Evolutionary conservation across 2,888 invertebrate genomes (phyloP).

Genomic region (Napeogenes inachia): DNA sequence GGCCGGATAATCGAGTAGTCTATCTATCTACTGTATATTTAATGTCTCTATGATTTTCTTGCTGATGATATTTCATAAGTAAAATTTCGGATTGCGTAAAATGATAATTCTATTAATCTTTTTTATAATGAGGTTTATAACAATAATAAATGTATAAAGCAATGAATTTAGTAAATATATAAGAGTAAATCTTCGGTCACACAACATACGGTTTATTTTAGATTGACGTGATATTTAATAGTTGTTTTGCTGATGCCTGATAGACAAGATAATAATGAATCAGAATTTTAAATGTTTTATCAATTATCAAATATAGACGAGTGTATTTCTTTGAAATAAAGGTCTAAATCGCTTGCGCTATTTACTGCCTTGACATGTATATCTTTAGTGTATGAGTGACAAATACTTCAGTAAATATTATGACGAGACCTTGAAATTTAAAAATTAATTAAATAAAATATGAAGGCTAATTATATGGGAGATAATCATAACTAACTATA

Average conservation of each 20-base stretch:
- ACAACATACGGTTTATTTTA: neutral
- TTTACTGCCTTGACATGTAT: conserved; percentile 54
- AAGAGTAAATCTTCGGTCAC: neutral
- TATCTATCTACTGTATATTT: too few relatives aligned
- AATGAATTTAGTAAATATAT: neutral
- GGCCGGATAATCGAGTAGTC: too few relatives aligned
- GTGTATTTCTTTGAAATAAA: conserved; percentile 21
- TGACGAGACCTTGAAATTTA: conserved; percentile 46
- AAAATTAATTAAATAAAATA: conserved; percentile 36
- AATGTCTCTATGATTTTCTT: too few relatives aligned
- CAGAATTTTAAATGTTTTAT: conserved; percentile 10
- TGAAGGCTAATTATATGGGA: neutral
- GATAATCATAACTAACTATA: too few relatives aligned
- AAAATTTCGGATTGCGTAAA: neutral
- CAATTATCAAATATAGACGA: neutral
- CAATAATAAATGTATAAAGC: neutral
- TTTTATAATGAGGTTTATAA: neutral
- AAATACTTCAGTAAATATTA: conserved; percentile 48
- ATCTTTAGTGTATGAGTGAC: conserved; percentile 40
- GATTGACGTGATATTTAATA: neutral
- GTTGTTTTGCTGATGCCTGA: neutral
- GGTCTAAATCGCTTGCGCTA: conserved; percentile 22
- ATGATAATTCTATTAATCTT: neutral
- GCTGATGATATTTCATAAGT: too few relatives aligned
- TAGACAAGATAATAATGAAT: conserved; percentile 1